Evolutionary conservation across 2,113 vertebrate genomes (phyloP), one percentile per base, ranked within the genome.

Genomic region (Cygnus atratus): DNA sequence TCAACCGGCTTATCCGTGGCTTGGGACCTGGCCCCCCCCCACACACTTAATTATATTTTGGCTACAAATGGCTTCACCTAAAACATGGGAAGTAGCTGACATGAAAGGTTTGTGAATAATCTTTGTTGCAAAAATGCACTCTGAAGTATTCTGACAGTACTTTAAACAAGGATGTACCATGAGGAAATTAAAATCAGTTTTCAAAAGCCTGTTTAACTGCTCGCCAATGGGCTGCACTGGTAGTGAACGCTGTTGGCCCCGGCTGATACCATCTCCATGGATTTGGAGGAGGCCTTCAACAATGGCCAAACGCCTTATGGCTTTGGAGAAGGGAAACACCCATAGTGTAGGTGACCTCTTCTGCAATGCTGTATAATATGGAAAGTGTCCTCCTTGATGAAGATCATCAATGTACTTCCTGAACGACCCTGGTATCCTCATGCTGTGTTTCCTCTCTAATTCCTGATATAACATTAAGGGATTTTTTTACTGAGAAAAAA

Each of bases 231-330:
- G 52, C 33, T 55, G 26, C 22, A 11, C 10, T 54, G 66, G 44
- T 35, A 25, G 54, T 16, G 28, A 66, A 25, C 15, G 54, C 20
- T 26, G 35, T 12, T 2, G 1, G 9, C n/a, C 3, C 1, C 10
- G 52, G 29, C 43, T 39, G 44, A 10, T 65, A 31, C 16, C 43
- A 63, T 20, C 2, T 2, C 43, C 33, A 1, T 72, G 66, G 72
- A 6, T 29, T 5, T 1, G 44, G 9, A n/a, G 43, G 31, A 57
- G 70, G 22, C 44, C 50, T 59, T 72, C 67, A 84, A 44, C 59
- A 67, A 25, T 5, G 78, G 57, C 55, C 39, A 35, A 28, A 63
- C 33, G 8, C 25, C 57, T 63, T 22, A 52, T 21, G 41, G 50
- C 35, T 70, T 22, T 55, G 41, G 74, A 43, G 54, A 80, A 57